Base-by-base conservation (phyloP, 2,113 vertebrate genomes). In the Coryphaenoides rupestris region DNA sequence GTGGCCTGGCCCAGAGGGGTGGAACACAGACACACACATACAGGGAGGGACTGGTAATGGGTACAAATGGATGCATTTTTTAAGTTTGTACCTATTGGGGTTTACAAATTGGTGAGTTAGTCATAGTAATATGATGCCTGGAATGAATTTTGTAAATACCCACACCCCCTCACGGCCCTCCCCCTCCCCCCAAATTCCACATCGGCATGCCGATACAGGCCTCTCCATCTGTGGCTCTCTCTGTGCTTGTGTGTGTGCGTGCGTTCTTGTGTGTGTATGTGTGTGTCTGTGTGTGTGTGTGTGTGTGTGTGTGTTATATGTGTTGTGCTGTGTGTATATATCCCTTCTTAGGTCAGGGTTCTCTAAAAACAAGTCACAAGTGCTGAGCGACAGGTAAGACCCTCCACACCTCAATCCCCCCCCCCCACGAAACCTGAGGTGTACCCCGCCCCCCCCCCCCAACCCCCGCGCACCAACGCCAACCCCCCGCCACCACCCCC, bases 311-410 rank as follows among this genome's bases (percentile, higher is more conserved):
- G 53, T 55, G 53, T 83, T 7, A 40, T 40, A 10, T 40, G 55
- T 28, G 72, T 79, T 58, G 54, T 55, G 13, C 19, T 21, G 79
- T 86, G 52, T 85, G 78, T 83, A 76, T 82, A 75, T 88, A 69
- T 81, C 77, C 78, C 80, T 72, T 80, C 83, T 62, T 84, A 89
- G 88, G 84, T 87, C 85, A 87, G 83, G 67, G 73, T 77, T 83
- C 76, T 85, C 84, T 89, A 88, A 83, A 84, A 82, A 76, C 82
- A 85, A 86, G 86, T 69, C 77, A 63, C 83, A 83, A 69, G 78
- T 75, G 68, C 76, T 80, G 73, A 86, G n/a, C 68, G 70, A 80
- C 79, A 89, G 88, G 87, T 89, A 89, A 87, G 88, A 72, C 76
- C 84, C 81, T 80, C 73, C 73, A 67, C 73, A 67, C 16, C 62